These are phyloP conservation scores for Proteles cristata DNA, from an alignment of 2,113 vertebrate genomes.

Conservation along the genomic window DNA sequence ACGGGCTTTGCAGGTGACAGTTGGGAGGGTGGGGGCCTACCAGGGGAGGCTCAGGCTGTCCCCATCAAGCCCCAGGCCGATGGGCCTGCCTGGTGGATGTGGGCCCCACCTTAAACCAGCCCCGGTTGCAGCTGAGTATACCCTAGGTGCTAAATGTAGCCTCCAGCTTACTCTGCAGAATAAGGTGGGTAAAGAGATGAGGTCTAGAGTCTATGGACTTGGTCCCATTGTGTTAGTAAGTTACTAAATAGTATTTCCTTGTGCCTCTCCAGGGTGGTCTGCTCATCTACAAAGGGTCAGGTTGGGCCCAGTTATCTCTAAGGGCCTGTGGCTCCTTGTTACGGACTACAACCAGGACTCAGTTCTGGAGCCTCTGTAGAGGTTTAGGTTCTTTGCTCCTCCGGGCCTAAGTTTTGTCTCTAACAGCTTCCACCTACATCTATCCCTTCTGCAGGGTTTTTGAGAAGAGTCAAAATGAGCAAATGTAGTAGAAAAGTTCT, in stretches of 20 bases:
- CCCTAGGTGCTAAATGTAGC: background rate
- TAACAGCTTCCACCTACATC: background rate
- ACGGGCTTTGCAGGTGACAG: constrained; percentile 74
- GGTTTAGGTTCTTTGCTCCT: background rate
- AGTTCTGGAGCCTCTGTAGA: background rate
- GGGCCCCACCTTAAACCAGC: background rate
- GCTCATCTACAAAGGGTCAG: background rate
- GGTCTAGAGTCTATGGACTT: background rate
- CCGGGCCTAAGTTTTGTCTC: background rate
- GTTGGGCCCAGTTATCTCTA: background rate
- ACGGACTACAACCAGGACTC: background rate
- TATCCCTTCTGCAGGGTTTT: background rate
- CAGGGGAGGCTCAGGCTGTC: background rate
- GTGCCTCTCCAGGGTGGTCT: background rate
- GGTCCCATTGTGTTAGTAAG: background rate
- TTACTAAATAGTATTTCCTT: background rate
- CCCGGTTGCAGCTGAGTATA: background rate
- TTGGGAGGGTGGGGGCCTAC: constrained; percentile 49
- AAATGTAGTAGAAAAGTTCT: constrained; percentile 72
- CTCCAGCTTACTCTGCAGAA: background rate
- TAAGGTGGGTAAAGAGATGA: background rate
- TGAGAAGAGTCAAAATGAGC: constrained; percentile 9
- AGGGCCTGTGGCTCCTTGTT: background rate
- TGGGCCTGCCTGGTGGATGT: background rate
- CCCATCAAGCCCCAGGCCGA: background rate